Evolutionary conservation across 2,888 invertebrate genomes (phyloP).

Genomic region (Mythimna ferrago): DNA sequence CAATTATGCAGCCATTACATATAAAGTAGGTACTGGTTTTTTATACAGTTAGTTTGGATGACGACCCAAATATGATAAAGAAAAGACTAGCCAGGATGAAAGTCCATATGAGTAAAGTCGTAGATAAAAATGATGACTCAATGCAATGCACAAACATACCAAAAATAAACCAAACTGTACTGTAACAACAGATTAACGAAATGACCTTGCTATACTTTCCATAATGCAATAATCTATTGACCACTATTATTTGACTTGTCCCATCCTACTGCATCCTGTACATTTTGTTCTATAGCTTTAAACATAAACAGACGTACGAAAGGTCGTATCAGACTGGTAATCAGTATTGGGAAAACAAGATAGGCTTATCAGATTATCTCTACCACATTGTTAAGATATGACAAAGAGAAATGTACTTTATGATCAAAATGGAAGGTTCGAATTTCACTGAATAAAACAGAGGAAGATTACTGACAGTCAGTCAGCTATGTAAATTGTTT

Average conservation of each 20-base stretch:
- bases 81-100: neutral
- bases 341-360: conserved; percentile 54
- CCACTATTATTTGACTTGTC: conserved; percentile 10
- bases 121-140: conserved; percentile 4
- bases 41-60: neutral
- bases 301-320: neutral
- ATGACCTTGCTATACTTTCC: conserved; percentile 14
- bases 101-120: no score
- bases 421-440: neutral
- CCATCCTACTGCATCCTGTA: neutral
- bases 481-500: conserved; percentile 31
- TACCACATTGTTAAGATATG: neutral
- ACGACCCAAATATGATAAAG: neutral
- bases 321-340: conserved; percentile 37
- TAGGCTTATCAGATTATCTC: conserved; percentile 64
- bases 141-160: neutral
- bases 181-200: conserved; percentile 9
- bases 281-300: neutral
- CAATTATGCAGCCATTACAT: neutral
- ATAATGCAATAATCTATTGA: neutral
- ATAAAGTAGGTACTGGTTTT: no score
- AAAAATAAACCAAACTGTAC: conserved; percentile 8
- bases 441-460: conserved; percentile 12
- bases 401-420: conserved; percentile 21
- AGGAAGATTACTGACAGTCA: conserved; percentile 44